These are phyloP conservation scores for Eptesicus fuscus DNA, from an alignment of 2,113 vertebrate genomes.

Conservation along the genomic window DNA sequence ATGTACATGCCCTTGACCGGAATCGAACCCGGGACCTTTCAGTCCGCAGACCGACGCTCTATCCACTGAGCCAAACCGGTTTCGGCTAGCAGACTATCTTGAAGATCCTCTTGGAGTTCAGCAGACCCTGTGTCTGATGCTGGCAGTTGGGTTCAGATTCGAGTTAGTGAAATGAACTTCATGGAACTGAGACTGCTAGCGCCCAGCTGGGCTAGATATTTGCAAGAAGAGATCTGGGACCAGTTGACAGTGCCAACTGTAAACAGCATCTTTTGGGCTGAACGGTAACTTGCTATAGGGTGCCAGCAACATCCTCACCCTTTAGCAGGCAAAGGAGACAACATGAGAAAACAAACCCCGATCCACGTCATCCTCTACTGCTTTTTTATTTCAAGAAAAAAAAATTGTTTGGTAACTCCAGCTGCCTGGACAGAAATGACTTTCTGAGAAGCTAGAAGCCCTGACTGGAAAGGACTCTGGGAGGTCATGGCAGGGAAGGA, in stretches of 20 bases:
- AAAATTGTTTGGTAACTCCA: constrained; percentile 54
- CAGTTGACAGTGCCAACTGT: background rate
- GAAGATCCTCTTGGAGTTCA: background rate
- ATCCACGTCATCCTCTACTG: background rate
- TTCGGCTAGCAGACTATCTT: background rate
- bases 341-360: background rate
- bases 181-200: background rate
- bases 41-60: too few relatives aligned
- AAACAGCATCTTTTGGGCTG: background rate
- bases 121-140: background rate
- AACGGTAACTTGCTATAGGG: background rate
- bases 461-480: constrained; percentile 69
- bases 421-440: constrained; percentile 72
- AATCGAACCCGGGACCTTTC: too few relatives aligned
- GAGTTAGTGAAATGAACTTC: background rate
- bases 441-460: constrained; percentile 67
- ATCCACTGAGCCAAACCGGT: too few relatives aligned
- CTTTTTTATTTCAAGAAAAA: constrained; percentile 56
- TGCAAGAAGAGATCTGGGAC: background rate
- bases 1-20: too few relatives aligned
- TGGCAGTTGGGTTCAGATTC: background rate
- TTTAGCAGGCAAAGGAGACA: background rate
- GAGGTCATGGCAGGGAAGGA: constrained; percentile 65
- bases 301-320: background rate
- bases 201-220: background rate